Percentiles rank a stretch among this genome's conserved stretches.
Conservation (phyloP, 2,888 invertebrate genomes). For the Andrena haemorrhoa region DNA sequence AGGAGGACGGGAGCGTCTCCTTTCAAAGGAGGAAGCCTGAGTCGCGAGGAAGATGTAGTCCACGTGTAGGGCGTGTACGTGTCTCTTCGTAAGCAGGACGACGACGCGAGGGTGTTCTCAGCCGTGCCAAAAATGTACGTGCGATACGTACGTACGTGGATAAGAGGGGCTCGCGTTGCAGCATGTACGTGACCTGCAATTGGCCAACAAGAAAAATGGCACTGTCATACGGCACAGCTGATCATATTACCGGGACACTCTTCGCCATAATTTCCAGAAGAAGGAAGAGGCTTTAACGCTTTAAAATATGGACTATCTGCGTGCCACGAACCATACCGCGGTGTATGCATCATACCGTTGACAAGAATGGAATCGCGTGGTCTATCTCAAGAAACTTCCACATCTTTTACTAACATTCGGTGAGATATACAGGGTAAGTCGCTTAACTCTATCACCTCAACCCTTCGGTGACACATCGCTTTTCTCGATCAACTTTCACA, state of each 20-base stretch:
- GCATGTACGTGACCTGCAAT: slow-evolving; percentile 78
- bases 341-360: neutral
- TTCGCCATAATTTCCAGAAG: slow-evolving; percentile 62
- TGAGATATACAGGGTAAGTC: no score
- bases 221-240: slow-evolving; percentile 73
- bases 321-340: neutral
- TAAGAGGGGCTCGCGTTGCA: slow-evolving; percentile 64
- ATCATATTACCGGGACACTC: slow-evolving; percentile 71
- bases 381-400: no score
- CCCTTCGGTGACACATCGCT: no score
- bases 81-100: slow-evolving; percentile 53
- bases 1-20: slow-evolving; percentile 25
- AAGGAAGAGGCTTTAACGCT: slow-evolving; percentile 10
- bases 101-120: slow-evolving; percentile 35
- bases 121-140: slow-evolving; percentile 71
- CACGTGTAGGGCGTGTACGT: slow-evolving; percentile 61
- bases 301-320: slow-evolving; percentile 37
- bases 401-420: no score
- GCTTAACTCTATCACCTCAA: no score
- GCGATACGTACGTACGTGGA: slow-evolving; percentile 60
- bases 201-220: slow-evolving; percentile 72
- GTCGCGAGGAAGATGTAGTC: slow-evolving; percentile 58
- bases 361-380: no score
- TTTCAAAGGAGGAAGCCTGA: slow-evolving; percentile 36
- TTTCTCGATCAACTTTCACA: no score